phyloP scores from a whole-genome alignment of 2,888 invertebrate species.

The Caenorhabditis zanzibari region DNA sequence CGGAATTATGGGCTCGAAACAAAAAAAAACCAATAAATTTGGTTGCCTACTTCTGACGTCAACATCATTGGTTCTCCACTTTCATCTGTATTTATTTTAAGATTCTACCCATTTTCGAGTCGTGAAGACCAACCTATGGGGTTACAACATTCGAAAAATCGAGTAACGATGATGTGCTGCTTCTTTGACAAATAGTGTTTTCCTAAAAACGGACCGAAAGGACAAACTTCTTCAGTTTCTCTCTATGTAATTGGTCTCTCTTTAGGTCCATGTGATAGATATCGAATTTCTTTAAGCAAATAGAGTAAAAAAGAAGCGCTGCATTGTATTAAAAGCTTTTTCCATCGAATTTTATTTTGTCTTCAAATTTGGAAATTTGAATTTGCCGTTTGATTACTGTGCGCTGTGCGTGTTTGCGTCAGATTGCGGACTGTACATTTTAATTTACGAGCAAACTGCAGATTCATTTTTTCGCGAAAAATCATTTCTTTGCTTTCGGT shows the following conservation, averaged over 20 bases:
- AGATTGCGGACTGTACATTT: not conserved
- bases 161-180: conserved; percentile 22
- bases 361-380: not conserved
- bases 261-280: conserved; percentile 42
- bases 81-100: conserved; percentile 10
- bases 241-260: conserved; percentile 45
- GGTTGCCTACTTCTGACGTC: conserved; percentile 15
- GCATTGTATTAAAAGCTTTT: conserved; percentile 30
- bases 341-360: conserved; percentile 5
- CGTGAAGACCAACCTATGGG: not conserved
- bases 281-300: conserved; percentile 45
- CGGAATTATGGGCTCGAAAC: conserved; percentile 15
- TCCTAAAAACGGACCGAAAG: conserved; percentile 25
- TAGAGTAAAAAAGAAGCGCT: conserved; percentile 44
- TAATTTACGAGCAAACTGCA: not conserved
- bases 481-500: not conserved
- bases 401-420: conserved; percentile 3
- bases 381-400: not conserved
- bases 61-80: not conserved
- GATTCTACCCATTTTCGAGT: conserved; percentile 8
- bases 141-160: conserved; percentile 37
- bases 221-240: conserved; percentile 47
- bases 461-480: not conserved
- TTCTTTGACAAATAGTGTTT: conserved; percentile 24
- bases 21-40: conserved; percentile 19